Conservation (phyloP, 1,140 invertebrate genomes). For the Pararge aegeria region DNA sequence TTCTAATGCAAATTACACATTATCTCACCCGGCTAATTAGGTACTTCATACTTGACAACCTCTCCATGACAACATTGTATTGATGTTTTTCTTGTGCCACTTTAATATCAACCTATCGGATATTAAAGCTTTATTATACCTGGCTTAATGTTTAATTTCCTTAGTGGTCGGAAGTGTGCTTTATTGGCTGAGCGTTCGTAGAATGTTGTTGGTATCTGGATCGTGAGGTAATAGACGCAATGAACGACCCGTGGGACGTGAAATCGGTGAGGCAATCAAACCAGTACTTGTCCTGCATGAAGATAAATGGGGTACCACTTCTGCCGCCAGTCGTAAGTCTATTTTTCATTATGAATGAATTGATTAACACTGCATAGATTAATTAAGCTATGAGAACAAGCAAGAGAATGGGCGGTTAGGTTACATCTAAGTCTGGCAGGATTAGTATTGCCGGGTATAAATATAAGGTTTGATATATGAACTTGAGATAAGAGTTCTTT, state of each 20-base stretch:
- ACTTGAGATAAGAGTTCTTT: too few species aligned
- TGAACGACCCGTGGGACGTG: conserved; percentile 75
- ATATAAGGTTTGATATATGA: too few species aligned
- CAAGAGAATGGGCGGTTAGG: too few species aligned
- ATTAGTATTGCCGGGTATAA: too few species aligned
- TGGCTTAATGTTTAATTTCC: conserved; percentile 29
- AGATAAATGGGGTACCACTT: conserved; percentile 82
- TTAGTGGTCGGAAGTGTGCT: conserved; percentile 14
- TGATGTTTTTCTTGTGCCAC: conserved; percentile 13
- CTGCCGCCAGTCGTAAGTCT: conserved; percentile 82
- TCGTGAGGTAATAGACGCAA: conserved; percentile 30
- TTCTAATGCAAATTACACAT: conserved; percentile 4
- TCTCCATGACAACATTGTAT: conserved; percentile 57
- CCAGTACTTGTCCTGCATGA: conserved; percentile 81
- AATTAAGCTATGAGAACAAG: too few species aligned
- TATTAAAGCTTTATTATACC: conserved; percentile 1
- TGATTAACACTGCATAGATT: too few species aligned
- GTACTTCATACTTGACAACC: conserved; percentile 36
- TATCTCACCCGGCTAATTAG: conserved; percentile 25
- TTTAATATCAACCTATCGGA: conserved; percentile 17
- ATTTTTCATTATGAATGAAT: neutral
- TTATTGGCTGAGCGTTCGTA: conserved; percentile 1
- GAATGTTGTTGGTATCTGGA: neutral
- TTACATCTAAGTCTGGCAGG: too few species aligned
- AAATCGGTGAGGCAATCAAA: conserved; percentile 62